A percentile compares a stretch with the other conserved stretches of the same genome.
phyloP scores from a whole-genome alignment of 2,888 invertebrate genomes.

The Lysandra coridon region DNA sequence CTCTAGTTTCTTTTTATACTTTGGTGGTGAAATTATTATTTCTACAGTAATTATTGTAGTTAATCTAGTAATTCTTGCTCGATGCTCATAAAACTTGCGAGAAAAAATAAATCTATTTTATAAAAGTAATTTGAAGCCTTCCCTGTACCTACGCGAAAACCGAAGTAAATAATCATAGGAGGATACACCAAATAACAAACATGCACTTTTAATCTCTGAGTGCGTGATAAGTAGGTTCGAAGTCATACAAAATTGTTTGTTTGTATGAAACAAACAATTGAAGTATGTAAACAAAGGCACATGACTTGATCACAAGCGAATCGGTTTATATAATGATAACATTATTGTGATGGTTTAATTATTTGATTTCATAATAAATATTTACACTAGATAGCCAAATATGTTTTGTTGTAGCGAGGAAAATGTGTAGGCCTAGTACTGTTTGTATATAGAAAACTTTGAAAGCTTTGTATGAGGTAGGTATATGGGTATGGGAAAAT shows the following conservation, averaged over 20 bases:
- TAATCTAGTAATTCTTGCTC: too few relatives aligned
- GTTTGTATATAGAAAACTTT: background rate
- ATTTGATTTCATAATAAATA: conserved; percentile 41
- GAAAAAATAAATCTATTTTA: too few relatives aligned
- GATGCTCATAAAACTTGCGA: too few relatives aligned
- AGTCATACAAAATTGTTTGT: background rate
- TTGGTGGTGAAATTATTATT: too few relatives aligned
- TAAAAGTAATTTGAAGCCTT: too few relatives aligned
- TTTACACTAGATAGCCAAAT: conserved; percentile 41
- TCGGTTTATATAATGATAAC: conserved; percentile 49
- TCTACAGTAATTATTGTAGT: too few relatives aligned
- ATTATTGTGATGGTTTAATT: conserved; percentile 37
- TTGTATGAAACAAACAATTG: too few relatives aligned
- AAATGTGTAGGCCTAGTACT: background rate
- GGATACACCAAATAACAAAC: too few relatives aligned
- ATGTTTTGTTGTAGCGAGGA: conserved; percentile 36
- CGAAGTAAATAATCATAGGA: too few relatives aligned
- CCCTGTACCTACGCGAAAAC: too few relatives aligned
- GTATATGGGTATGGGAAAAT: background rate
- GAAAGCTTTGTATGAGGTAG: background rate
- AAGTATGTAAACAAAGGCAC: conserved; percentile 31
- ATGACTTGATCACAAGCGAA: conserved; percentile 52
- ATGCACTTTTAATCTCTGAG: too few relatives aligned
- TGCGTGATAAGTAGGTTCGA: background rate
- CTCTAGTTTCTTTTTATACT: too few relatives aligned